A percentile compares a stretch with the other conserved stretches of the same genome.
phyloP scores from a whole-genome alignment of 2,888 invertebrate genomes.

The Tipula lateralis region DNA sequence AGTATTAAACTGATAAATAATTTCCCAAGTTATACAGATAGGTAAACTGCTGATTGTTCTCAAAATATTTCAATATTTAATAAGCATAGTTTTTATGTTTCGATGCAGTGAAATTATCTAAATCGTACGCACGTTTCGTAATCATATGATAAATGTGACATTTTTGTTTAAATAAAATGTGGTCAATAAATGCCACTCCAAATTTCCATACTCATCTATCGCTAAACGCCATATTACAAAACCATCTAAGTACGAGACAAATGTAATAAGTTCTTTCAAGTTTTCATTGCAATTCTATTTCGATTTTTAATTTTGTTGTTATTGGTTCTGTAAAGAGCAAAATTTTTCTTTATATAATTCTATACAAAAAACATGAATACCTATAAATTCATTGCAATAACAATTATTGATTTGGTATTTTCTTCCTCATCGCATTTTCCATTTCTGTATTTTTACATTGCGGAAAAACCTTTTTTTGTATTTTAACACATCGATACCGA shows the following conservation, averaged over 20 bases:
- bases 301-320: not conserved
- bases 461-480: not conserved
- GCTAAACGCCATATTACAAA: no score
- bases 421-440: not conserved
- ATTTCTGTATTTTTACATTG: not conserved
- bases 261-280: not conserved
- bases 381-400: slow-evolving; percentile 11
- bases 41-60: no score
- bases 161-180: no score
- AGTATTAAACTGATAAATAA: no score
- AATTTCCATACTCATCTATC: no score
- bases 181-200: no score
- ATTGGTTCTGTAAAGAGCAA: not conserved
- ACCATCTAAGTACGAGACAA: not conserved
- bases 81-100: no score
- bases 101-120: no score
- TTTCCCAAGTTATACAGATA: no score
- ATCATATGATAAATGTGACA: no score
- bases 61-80: no score
- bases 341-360: not conserved
- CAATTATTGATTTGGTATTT: not conserved
- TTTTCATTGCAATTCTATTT: not conserved
- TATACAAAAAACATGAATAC: not conserved
- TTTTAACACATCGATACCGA: not conserved
- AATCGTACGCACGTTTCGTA: no score